Base-by-base conservation (phyloP, 2,888 invertebrate species). In the Drosophila paracracens region DNA sequence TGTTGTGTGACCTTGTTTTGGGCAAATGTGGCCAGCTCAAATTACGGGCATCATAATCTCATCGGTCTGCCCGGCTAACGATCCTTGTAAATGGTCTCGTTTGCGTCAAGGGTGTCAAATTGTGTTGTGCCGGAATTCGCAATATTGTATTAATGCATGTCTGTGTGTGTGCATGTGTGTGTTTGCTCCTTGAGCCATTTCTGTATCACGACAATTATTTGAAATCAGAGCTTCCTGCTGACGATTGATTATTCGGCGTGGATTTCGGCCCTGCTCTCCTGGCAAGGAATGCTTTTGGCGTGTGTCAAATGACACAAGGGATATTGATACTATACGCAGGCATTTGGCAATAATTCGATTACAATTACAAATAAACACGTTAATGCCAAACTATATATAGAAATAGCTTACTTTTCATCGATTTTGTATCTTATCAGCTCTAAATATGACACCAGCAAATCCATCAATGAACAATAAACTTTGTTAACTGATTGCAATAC, bases 171-270 rank as follows among this genome's bases (percentile, higher is more conserved):
- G 25, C 4, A 6, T 31, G 25, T 57, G 65, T 70, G 62, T 48
- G 64, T 56, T 43, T 65, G 53, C 66, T 66, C 8, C 69, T 70
- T 61, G 69, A 68, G 71, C 68, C 70, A 70, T 68, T 70, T 68
- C 31, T 65, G 60, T 65, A 52, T 56, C 40, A 69, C 60, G 82
- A 64, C 74, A 72, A 77, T 81, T 90, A 81, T 87, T 90, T 90
- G 87, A 88, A 90, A 87, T 83, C 56, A 40, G 89, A 87, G 77
- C 82, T 58, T 83, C 81, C 86, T 74, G 74, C 51, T 57, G 63
- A 54, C 43, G 51, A 48, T 57, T 67, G 66, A 51, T 53, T 61
- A 63, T 70, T 56, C 69, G 58, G 38, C 51, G 21, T 54, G 43
- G 25, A 36, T 53, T 36, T 36, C 25, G 11, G 36, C 27, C 2